phyloP scores from a whole-genome alignment of 2,888 invertebrate genomes.

The Aphodius granarius region DNA sequence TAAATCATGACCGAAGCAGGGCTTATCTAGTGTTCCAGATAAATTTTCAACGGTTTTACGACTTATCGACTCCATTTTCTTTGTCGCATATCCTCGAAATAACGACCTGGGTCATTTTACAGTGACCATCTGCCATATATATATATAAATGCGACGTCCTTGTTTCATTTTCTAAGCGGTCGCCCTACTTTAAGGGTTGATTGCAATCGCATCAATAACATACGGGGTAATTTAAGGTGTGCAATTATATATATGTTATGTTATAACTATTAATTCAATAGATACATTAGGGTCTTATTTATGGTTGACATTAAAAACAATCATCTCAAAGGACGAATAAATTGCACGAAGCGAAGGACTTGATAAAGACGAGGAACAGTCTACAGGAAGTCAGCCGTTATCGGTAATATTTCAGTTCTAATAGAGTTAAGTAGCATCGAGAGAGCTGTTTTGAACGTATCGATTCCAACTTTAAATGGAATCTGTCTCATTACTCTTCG shows the following conservation, averaged over 20 bases:
- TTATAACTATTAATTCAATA: too few species aligned
- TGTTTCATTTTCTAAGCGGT: neutral
- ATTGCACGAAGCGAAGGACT: neutral
- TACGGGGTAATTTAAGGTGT: neutral
- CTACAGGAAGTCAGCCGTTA: neutral
- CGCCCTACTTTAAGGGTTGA: neutral
- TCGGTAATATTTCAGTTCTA: neutral
- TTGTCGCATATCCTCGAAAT: neutral
- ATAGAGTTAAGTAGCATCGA: neutral
- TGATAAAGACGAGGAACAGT: neutral
- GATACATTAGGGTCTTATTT: neutral
- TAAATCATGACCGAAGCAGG: neutral
- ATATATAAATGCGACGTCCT: neutral
- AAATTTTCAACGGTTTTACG: neutral
- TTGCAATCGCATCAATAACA: neutral
- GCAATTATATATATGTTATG: too few species aligned
- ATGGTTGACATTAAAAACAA: neutral
- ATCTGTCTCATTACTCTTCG: neutral
- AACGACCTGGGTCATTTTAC: neutral
- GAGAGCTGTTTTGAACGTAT: neutral
- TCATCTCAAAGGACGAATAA: neutral
- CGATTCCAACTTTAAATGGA: neutral
- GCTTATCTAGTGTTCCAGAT: neutral
- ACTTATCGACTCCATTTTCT: neutral
- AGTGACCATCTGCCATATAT: neutral